Conservation (phyloP, 2,888 invertebrate species). For the Prosopocoilus inquinatus region DNA sequence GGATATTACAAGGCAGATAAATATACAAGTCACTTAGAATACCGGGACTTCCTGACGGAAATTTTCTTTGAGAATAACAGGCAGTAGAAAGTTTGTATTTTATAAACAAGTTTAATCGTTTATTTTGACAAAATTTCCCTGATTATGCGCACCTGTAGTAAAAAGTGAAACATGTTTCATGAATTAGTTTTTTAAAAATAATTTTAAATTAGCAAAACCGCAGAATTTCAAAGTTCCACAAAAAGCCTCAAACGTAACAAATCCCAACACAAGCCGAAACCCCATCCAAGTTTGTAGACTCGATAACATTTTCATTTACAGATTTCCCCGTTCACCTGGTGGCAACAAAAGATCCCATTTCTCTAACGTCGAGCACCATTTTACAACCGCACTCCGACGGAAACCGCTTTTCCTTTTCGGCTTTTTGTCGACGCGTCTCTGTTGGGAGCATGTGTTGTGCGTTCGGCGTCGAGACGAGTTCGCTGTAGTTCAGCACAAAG, state of each 20-base stretch:
- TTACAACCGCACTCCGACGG: slow-evolving; percentile 37
- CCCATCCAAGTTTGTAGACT: slow-evolving; percentile 25
- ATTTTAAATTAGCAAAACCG: no score
- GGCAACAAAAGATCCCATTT: slow-evolving; percentile 40
- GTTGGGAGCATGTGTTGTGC: background rate
- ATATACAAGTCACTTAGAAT: no score
- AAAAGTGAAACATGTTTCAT: no score
- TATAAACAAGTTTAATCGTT: background rate
- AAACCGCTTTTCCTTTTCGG: slow-evolving; percentile 32
- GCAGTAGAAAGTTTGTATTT: background rate
- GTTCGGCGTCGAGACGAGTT: slow-evolving; percentile 15
- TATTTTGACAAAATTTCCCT: no score
- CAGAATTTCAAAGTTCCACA: no score
- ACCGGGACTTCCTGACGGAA: no score
- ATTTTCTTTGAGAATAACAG: background rate
- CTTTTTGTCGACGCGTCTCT: slow-evolving; percentile 7
- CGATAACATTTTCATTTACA: slow-evolving; percentile 45
- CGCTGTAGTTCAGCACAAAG: slow-evolving; percentile 32
- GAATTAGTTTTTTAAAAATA: no score
- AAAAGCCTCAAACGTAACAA: slow-evolving; percentile 15
- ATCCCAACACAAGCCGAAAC: slow-evolving; percentile 26
- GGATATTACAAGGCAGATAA: no score
- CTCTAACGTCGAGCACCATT: slow-evolving; percentile 35
- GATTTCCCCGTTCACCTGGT: slow-evolving; percentile 43
- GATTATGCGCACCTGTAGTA: no score